Evolutionary conservation across 2,797 vertebrate species (phyloP).

Genomic region (Heliangelus exortis): DNA sequence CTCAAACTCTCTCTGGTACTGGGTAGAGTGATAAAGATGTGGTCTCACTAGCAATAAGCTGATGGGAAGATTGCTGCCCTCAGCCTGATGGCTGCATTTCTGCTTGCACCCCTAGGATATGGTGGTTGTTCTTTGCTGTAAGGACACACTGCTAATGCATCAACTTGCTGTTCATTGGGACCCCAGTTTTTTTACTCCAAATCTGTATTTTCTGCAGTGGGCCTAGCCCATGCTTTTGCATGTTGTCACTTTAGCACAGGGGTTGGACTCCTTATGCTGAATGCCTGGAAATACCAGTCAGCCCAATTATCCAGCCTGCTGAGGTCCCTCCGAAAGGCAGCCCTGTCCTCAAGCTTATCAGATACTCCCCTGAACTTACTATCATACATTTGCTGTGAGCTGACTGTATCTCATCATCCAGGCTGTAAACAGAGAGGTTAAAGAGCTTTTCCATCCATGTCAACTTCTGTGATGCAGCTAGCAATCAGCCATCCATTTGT

Average conservation of each 20-base stretch:
- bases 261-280: background rate
- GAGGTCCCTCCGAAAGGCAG: background rate
- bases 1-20: background rate
- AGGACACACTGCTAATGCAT: accelerated
- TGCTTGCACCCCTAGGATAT: background rate
- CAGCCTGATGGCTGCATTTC: too few relatives aligned
- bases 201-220: background rate
- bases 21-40: accelerated
- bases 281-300: background rate
- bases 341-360: background rate
- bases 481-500: background rate
- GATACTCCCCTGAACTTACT: accelerated
- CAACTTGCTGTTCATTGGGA: background rate
- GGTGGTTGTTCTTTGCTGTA: background rate
- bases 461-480: background rate
- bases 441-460: background rate
- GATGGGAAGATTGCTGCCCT: background rate
- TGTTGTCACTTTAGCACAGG: background rate
- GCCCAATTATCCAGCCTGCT: background rate
- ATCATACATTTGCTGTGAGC: background rate
- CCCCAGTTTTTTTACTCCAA: background rate
- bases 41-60: background rate
- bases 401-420: background rate
- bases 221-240: background rate
- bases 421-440: background rate